Base-by-base conservation (phyloP, 2,888 invertebrate species). In the Thalpophila matura region DNA sequence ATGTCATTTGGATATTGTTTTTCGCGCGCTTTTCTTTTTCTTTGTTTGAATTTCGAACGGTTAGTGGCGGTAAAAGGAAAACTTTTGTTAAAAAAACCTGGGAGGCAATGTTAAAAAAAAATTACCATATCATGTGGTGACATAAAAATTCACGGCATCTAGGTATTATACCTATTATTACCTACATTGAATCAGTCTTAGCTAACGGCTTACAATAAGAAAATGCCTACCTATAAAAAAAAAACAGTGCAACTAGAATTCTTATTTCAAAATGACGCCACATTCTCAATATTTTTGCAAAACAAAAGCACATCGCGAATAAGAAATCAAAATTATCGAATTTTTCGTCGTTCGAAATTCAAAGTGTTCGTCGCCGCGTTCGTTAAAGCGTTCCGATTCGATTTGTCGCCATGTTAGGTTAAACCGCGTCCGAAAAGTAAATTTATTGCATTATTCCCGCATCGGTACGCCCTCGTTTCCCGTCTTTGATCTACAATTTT, bases 371-470 rank as follows among this genome's bases (percentile, higher is more conserved):
- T 64, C 63, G 74, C 62, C 56, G 77, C 74, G 84, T 83, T 83
- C 86, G 82, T 67, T 78, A 82, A 85, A 85, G 82, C 90, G 88
- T 86, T 80, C 66, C 81, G 86, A 93, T 92, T 91, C 90, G 88
- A 94, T 94, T 94, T 93, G 77, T 85, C 90, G 91, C 88, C 82
- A 84, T 81, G 84, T 87, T 87, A 82, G 83, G 72, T 72, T 64
- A 74, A 84, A 85, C 80, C 80, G 81, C 74, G 82, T 76, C 86
- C 84, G 82, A 87, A 86, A 89, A 86, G 82, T 83, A 84, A 88
- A 86, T 89, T 90, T 90, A 92, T 92, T 88, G 85, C 87, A 86
- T 92, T 91, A 91, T 85, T 81, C 78, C 70, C 88, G 89, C 88
- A 78, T 83, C 85, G 88, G 83, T 89, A 85, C 81, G 76, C 82